Percentiles rank a stretch among this genome's conserved stretches.
These are phyloP conservation scores for Dicroscelio sp. DNA, from an alignment of 2,888 invertebrate genomes.

Conservation along the genomic window DNA sequence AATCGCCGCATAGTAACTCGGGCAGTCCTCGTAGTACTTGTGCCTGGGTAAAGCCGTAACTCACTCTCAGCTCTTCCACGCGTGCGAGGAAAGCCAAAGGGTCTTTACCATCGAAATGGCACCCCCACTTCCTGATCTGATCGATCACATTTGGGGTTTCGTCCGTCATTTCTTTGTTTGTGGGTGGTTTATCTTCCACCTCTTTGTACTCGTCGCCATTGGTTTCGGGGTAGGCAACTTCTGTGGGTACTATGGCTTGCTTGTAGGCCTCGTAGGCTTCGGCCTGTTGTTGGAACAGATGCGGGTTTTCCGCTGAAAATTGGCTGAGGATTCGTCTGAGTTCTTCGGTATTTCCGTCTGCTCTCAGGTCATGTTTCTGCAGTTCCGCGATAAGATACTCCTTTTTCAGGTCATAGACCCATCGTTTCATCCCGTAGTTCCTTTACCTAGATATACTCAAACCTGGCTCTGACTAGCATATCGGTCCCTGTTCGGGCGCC, in stretches of 20 bases:
- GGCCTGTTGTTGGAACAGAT: neutral
- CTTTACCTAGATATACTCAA: too few relatives aligned
- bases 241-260: neutral
- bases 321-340: neutral
- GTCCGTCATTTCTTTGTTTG: neutral
- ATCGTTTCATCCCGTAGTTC: neutral
- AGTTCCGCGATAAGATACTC: neutral
- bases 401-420: conserved; percentile 9
- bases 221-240: too few relatives aligned
- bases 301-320: neutral
- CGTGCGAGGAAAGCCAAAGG: conserved; percentile 11
- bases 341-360: neutral
- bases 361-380: neutral
- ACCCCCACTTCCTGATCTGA: conserved; percentile 36
- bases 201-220: too few relatives aligned
- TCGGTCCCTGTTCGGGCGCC: conserved; percentile 32
- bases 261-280: neutral
- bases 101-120: conserved; percentile 37
- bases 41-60: neutral
- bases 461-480: neutral
- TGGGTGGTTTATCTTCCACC: neutral
- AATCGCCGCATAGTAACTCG: neutral
- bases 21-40: conserved; percentile 3
- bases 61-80: neutral
- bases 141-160: neutral